Evolutionary conservation across 2,113 vertebrate species (phyloP).

Genomic region (Halcyon senegalensis): DNA sequence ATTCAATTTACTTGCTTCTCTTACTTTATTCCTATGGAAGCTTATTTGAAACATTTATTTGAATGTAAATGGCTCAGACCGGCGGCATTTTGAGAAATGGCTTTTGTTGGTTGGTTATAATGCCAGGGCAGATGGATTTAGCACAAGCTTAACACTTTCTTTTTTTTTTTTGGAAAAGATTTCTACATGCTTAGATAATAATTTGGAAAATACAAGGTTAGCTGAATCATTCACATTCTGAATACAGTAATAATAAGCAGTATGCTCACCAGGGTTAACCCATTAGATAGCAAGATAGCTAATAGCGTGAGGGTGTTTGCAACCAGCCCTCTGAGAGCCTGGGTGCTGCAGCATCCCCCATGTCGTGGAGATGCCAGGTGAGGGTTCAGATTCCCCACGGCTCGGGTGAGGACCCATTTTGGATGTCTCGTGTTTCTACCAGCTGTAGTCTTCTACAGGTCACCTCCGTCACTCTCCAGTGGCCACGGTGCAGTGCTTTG

Average conservation of each 20-base stretch:
- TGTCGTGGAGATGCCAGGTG: background rate
- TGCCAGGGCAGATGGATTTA: background rate
- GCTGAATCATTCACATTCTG: background rate
- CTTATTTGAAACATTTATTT: slow-evolving; percentile 1
- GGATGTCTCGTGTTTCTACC: background rate
- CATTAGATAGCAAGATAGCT: background rate
- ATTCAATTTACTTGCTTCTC: background rate
- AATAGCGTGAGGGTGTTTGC: background rate
- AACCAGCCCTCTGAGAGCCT: background rate
- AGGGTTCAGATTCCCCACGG: background rate
- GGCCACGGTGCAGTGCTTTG: background rate
- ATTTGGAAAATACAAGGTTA: background rate
- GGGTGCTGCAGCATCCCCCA: rapidly evolving
- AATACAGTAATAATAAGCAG: background rate
- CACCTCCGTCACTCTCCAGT: background rate
- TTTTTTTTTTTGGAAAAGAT: background rate
- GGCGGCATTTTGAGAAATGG: background rate
- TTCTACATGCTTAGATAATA: background rate
- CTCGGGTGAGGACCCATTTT: background rate
- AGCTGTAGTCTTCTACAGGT: background rate
- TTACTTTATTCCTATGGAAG: background rate
- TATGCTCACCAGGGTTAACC: background rate
- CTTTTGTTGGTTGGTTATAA: background rate
- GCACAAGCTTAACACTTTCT: background rate
- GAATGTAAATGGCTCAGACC: background rate